phyloP scores from a whole-genome alignment of 2,113 vertebrate genomes.

The Thinocorus orbignyianus region DNA sequence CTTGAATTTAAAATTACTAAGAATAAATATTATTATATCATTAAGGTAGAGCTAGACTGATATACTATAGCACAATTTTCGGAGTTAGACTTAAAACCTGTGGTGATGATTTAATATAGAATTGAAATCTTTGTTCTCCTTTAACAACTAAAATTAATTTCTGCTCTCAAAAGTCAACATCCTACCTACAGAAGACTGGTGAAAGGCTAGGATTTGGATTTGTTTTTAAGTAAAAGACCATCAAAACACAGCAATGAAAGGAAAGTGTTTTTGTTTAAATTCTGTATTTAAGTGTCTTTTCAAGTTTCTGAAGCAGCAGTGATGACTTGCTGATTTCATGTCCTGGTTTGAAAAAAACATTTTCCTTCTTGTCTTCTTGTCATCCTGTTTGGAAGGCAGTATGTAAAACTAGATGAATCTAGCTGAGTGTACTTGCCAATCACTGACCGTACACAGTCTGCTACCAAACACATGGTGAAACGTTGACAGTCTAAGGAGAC shows the following conservation, averaged over 20 bases:
- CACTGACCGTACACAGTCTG: neutral
- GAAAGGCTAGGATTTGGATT: neutral
- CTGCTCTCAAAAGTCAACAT: neutral
- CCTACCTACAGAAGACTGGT: neutral
- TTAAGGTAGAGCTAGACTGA: neutral
- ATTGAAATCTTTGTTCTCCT: neutral
- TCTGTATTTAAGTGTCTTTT: neutral
- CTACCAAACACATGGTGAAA: neutral
- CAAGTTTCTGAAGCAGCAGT: neutral
- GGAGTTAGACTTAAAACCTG: neutral
- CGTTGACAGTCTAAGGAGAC: neutral
- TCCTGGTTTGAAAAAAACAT: neutral
- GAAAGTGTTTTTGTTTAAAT: neutral
- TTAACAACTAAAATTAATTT: neutral
- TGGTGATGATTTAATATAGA: neutral
- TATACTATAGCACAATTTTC: neutral
- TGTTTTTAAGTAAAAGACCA: neutral
- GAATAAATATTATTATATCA: neutral
- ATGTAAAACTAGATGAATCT: neutral
- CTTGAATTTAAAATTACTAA: neutral
- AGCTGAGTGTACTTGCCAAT: neutral
- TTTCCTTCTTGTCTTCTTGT: neutral
- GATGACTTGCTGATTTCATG: neutral
- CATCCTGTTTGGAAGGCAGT: neutral
- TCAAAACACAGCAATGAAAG: neutral